Evolutionary conservation across 2,888 invertebrate species (phyloP).

Genomic region (Megamerina dolium): DNA sequence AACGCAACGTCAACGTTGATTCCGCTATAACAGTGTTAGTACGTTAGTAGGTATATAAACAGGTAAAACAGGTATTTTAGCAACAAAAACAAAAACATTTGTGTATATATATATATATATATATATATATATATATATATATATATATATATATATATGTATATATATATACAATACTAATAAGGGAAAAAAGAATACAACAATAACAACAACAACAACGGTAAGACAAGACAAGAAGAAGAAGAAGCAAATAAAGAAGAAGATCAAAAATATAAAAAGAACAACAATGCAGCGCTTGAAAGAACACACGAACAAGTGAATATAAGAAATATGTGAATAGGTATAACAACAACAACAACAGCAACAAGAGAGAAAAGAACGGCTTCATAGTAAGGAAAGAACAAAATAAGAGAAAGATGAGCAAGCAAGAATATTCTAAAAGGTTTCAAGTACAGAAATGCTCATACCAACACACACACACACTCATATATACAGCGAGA

Average conservation of each 20-base stretch:
- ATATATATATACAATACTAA: no score
- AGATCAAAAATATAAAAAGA: slow-evolving; percentile 11
- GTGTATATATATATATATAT: no score
- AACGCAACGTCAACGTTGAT: slow-evolving; percentile 16
- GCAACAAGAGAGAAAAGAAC: no score
- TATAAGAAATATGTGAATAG: slow-evolving; percentile 1
- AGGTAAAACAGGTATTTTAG: slow-evolving; percentile 48
- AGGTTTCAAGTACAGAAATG: neutral
- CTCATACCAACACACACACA: neutral
- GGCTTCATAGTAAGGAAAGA: no score
- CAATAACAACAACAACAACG: slow-evolving; percentile 10
- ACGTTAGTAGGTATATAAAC: slow-evolving; percentile 49
- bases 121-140: no score
- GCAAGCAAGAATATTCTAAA: no score
- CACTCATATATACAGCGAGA: no score
- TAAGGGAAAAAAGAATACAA: slow-evolving; percentile 18
- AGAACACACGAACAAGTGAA: slow-evolving; percentile 12
- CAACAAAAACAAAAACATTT: no score
- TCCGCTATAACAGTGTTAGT: slow-evolving; percentile 50
- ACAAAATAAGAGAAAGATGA: no score
- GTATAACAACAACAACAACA: slow-evolving; percentile 4
- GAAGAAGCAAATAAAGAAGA: slow-evolving; percentile 15
- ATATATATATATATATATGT: no score
- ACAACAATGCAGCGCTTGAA: slow-evolving; percentile 12
- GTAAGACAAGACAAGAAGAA: slow-evolving; percentile 5